These are phyloP conservation scores for Cladorhizidae sp. DNA, from an alignment of 37 sponge, comb jelly and placozoan genomes.

Conservation along the genomic window DNA sequence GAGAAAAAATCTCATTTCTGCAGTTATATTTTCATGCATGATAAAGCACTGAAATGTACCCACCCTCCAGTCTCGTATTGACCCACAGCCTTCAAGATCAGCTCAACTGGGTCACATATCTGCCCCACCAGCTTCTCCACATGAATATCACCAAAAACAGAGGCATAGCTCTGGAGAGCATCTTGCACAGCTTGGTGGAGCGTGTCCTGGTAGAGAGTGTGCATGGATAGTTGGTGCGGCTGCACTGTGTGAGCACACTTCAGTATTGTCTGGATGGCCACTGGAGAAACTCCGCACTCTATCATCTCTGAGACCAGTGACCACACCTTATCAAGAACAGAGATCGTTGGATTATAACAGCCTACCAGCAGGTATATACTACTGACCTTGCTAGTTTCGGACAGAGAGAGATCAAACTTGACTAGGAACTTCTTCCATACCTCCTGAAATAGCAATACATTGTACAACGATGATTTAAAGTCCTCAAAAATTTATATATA, in stretches of 20 bases:
- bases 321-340: conserved; percentile 3
- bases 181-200: background rate
- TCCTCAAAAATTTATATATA: background rate
- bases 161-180: background rate
- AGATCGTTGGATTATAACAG: no score
- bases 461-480: background rate
- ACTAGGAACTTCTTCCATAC: conserved; percentile 18
- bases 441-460: conserved; percentile 6
- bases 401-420: conserved; percentile 37
- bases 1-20: no score
- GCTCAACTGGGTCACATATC: background rate
- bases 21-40: no score
- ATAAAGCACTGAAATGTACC: no score
- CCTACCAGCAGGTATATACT: no score
- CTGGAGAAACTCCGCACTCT: background rate
- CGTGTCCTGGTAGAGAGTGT: background rate
- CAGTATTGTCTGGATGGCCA: conserved; percentile 4
- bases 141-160: background rate
- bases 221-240: background rate
- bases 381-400: conserved; percentile 36
- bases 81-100: conserved; percentile 2
- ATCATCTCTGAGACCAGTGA: conserved; percentile 18
- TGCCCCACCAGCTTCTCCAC: background rate
- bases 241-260: conserved; percentile 11
- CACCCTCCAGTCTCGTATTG: conserved; percentile 8